A percentile compares a stretch with the other conserved stretches of the same genome.
phyloP scores from a whole-genome alignment of 2,797 vertebrate species.

The Vipera latastei region DNA sequence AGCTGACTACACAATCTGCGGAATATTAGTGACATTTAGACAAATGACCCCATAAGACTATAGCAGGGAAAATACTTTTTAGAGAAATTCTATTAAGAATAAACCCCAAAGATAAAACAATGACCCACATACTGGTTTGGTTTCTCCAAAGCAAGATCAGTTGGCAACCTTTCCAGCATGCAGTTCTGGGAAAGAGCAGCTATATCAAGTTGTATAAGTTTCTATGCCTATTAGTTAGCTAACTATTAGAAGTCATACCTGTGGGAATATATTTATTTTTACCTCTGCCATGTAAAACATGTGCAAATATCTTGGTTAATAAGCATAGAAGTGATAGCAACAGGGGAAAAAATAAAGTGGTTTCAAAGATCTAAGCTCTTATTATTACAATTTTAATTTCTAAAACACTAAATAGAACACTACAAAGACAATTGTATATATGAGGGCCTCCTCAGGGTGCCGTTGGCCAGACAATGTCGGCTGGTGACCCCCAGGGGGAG shows the following conservation, averaged over 20 bases:
- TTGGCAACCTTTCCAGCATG: not conserved
- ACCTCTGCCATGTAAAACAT: not conserved
- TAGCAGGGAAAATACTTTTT: constrained; percentile 36
- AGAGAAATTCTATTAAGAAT: constrained; percentile 18
- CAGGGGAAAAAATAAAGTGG: not conserved
- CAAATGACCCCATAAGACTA: constrained; percentile 50
- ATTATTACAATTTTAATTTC: not conserved
- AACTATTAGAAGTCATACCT: not conserved
- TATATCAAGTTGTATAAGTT: not conserved
- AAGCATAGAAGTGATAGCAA: not conserved
- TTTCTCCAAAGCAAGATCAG: not conserved
- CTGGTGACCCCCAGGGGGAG: too few relatives aligned
- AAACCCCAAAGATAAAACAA: constrained; percentile 11
- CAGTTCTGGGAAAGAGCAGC: not conserved
- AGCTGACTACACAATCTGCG: constrained; percentile 44
- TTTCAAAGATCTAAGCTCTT: not conserved
- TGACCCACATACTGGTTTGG: not conserved
- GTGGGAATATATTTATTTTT: not conserved
- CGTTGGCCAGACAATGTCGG: too few relatives aligned
- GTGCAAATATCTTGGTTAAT: not conserved
- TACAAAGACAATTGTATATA: not conserved
- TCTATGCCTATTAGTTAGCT: not conserved
- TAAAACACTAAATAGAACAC: not conserved
- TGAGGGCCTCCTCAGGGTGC: too few relatives aligned
- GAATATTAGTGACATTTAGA: constrained; percentile 53